These are phyloP conservation scores for Thamnaconus septentrionalis DNA, from an alignment of 2,113 vertebrate species.

Conservation along the genomic window DNA sequence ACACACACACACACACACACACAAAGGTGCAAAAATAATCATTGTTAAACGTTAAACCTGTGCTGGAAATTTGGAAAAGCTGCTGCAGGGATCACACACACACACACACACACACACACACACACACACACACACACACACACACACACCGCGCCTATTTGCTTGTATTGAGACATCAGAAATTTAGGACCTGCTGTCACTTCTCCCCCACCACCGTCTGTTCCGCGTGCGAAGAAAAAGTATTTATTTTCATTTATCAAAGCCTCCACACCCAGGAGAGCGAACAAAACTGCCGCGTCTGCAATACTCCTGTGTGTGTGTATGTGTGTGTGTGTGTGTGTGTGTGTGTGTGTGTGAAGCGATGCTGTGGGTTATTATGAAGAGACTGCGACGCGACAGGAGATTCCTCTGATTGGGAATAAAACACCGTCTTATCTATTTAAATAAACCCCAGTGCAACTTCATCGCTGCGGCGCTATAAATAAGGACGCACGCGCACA, in stretches of 20 bases:
- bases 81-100: too few relatives aligned
- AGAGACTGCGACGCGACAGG: conserved; percentile 71
- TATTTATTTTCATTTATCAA: conserved; percentile 81
- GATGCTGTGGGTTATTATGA: conserved; percentile 75
- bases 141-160: conserved; percentile 32
- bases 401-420: conserved; percentile 74
- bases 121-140: conserved; percentile 11
- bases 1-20: too few relatives aligned
- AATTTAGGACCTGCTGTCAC: conserved; percentile 56
- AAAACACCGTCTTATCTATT: conserved; percentile 76
- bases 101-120: neutral
- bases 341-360: conserved; percentile 50
- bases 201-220: conserved; percentile 39
- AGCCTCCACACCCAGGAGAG: conserved; percentile 67
- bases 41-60: neutral
- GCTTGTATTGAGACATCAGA: conserved; percentile 56
- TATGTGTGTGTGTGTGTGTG: conserved; percentile 52
- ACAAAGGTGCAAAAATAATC: conserved; percentile 24
- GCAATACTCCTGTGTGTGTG: conserved; percentile 54
- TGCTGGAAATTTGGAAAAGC: too few relatives aligned
- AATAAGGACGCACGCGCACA: conserved; percentile 18
- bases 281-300: conserved; percentile 56
- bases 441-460: conserved; percentile 69
- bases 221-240: conserved; percentile 69
- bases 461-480: conserved; percentile 30